Evolutionary conservation across 2,888 invertebrate species (phyloP).

Genomic region (Bombyx huttoni): DNA sequence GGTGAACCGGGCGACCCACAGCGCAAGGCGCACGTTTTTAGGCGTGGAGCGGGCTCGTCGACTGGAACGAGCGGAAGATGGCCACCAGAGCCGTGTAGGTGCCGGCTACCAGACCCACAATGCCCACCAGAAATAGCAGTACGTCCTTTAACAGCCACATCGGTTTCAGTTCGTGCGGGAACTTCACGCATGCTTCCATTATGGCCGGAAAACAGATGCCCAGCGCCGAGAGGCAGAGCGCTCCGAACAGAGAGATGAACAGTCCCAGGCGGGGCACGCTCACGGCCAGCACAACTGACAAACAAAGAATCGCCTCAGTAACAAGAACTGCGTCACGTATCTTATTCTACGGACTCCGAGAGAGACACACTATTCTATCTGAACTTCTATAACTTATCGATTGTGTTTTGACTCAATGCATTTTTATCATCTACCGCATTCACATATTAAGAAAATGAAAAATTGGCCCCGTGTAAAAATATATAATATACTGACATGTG

Average conservation of each 20-base stretch:
- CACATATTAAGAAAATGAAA: background rate
- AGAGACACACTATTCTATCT: too few relatives aligned
- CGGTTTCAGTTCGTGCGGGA: slow-evolving; percentile 73
- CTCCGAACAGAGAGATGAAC: slow-evolving; percentile 86
- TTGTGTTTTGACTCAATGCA: too few relatives aligned
- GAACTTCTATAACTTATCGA: too few relatives aligned
- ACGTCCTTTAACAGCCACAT: slow-evolving; percentile 56
- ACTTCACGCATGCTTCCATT: slow-evolving; percentile 57
- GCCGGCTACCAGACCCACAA: slow-evolving; percentile 76
- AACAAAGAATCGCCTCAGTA: background rate
- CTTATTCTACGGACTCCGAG: too few relatives aligned
- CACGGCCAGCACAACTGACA: slow-evolving; percentile 79
- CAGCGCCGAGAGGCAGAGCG: slow-evolving; percentile 87
- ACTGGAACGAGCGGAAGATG: slow-evolving; percentile 61
- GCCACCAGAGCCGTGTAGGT: slow-evolving; percentile 75
- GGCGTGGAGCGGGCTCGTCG: slow-evolving; percentile 1
- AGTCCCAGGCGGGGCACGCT: slow-evolving; percentile 87
- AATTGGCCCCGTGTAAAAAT: too few relatives aligned
- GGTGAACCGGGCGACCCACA: too few relatives aligned
- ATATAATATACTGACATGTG: slow-evolving; percentile 80
- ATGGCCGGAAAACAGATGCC: slow-evolving; percentile 91
- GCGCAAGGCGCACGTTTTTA: background rate
- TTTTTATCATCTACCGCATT: too few relatives aligned
- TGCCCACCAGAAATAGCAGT: slow-evolving; percentile 71
- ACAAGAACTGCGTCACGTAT: too few relatives aligned